Base-by-base conservation (phyloP, 2,888 invertebrate genomes). In the Caenorhabditis sulstoni region DNA sequence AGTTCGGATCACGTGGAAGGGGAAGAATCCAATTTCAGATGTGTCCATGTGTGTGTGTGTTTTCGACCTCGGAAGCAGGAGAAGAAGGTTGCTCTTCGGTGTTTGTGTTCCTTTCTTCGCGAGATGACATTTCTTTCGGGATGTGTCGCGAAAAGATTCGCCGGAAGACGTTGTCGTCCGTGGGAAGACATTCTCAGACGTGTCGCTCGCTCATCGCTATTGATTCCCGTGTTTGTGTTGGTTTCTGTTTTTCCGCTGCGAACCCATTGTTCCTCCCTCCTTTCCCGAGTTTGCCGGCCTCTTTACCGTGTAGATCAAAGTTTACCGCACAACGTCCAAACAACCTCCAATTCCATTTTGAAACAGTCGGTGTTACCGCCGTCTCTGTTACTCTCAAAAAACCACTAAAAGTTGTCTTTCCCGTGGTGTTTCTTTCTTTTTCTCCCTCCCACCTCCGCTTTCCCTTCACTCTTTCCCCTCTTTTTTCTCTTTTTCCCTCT, bases 21-120 rank as follows among this genome's bases (percentile, higher is more conserved):
- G 0, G 16, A 22, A 22, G 67, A 59, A 68, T 70, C 68, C 68
- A 70, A 70, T 70, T 70, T 70, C 68, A 70, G 68, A 70, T 29
- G 29, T n/a, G n/a, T n/a, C n/a, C n/a, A n/a, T n/a, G n/a, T 68
- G 58, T 66, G 20, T 57, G 49, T 52, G 41, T 68, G 50, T 59
- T 68, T 59, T 41, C 52, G 41, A 52, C 14, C n/a, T 14, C 20
- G 23, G 23, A 29, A 29, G 29, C 29, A 29, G 29, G 50, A 39
- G 50, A 39, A 3, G 18, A 64, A 39, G 37, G 55, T 37, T 67
- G 49, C 41, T 67, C 50, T 59, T 44, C 50, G 68, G 23, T 23
- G 37, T 39, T 39, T 55, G 18, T 14, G 14, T 49, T 50, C 20
- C 41, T 29, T 16, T 47, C 45, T 1, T 18, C 14, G 49, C 4